phyloP scores from a whole-genome alignment of 2,888 invertebrate genomes.

The Amblyjoppa proteus region DNA sequence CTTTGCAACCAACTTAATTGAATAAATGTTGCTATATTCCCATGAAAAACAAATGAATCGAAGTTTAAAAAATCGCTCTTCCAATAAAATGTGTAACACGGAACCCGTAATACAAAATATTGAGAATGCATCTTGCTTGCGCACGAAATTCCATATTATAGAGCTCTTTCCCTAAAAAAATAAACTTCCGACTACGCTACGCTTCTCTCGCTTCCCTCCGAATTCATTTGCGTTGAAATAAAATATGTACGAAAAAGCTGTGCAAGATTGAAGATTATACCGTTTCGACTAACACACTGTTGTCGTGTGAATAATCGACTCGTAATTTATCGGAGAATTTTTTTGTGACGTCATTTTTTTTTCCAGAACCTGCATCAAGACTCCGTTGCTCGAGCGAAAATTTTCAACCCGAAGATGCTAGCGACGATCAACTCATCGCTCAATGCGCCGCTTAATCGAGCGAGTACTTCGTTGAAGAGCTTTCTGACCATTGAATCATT shows the following conservation, averaged over 20 bases:
- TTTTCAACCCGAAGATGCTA: slow-evolving; percentile 73
- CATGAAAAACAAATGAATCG: background rate
- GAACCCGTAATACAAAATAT: background rate
- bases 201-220: slow-evolving; percentile 54
- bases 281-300: background rate
- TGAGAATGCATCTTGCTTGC: slow-evolving; percentile 51
- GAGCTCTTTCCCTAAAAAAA: slow-evolving; percentile 11
- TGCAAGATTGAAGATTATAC: slow-evolving; percentile 1
- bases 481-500: slow-evolving; percentile 47
- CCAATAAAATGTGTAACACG: slow-evolving; percentile 20
- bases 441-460: slow-evolving; percentile 46
- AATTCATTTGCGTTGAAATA: slow-evolving; percentile 2
- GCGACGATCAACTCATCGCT: slow-evolving; percentile 76
- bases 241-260: background rate
- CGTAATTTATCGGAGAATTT: slow-evolving; percentile 21
- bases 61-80: background rate
- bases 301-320: slow-evolving; percentile 32
- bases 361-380: slow-evolving; percentile 89
- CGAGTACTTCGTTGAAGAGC: slow-evolving; percentile 42
- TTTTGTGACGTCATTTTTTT: slow-evolving; percentile 55
- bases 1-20: background rate
- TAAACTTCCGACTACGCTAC: slow-evolving; percentile 24
- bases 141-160: slow-evolving; percentile 54
- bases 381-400: slow-evolving; percentile 85
- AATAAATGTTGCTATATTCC: background rate